Evolutionary conservation across 2,888 invertebrate species (phyloP), one percentile per base, ranked within the genome.

Genomic region (Erebia aethiops): DNA sequence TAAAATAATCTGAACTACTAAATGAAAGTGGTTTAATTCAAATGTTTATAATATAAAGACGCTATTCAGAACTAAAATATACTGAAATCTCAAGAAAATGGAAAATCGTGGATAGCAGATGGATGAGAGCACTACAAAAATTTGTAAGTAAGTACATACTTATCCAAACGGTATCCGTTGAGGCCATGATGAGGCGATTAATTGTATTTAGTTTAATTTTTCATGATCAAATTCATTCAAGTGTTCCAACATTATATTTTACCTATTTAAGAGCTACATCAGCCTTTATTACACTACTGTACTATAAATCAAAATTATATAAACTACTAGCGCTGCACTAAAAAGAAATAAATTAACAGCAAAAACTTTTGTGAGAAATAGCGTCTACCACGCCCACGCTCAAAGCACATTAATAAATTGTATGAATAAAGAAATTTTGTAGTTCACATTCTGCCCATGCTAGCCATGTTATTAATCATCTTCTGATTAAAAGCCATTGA

Each of bases 401-500:
- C 43, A 54, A 65, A 67, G 58, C 11, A 26, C 46, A 67, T 67
- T 58, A 49, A 67, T 58, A 49, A 58, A 67, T 41, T n/a, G 26
- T n/a, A 54, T 58, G 43, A 26, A 49, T 9, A 49, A 21, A 67
- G 46, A 61, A 13, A 49, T 76, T 72, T 71, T 67, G 68, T 66
- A 64, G 65, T 72, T 70, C 81, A 79, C 82, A 83, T 76, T 77
- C 68, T 67, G 66, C 64, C 68, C 70, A 70, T 79, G 46, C 35
- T 67, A 65, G 62, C 69, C 70, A 70, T 80, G 58, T 51, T 67
- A 88, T 86, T 84, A 86, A 87, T 89, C 87, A 87, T 78, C 77
- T 76, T 79, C 83, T 82, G 84, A 88, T 88, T 84, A 84, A 80
- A 79, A 83, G 80, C 82, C 81, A 87, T 88, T 85, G 87, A 87